A percentile compares a stretch with the other conserved stretches of the same genome.
These are phyloP conservation scores for Sipha flava DNA, from an alignment of 1,140 invertebrate genomes.

Conservation along the genomic window DNA sequence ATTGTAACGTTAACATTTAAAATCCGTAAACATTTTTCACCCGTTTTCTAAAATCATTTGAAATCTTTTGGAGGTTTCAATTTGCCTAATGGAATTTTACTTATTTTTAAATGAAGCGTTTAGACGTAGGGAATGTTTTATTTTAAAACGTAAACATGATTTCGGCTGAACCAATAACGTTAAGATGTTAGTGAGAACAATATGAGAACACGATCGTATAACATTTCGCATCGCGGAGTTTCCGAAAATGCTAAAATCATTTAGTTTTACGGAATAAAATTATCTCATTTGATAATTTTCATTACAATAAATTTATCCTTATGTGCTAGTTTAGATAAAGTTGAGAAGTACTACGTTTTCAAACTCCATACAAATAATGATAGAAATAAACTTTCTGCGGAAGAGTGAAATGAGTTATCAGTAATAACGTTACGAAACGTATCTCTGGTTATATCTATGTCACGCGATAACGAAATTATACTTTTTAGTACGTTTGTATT, in stretches of 20 bases:
- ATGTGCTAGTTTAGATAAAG: not conserved
- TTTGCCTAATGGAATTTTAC: constrained; percentile 12
- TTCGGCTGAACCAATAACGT: constrained; percentile 7
- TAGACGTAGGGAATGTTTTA: not conserved
- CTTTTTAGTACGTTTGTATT: constrained; percentile 2
- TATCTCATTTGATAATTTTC: constrained; percentile 6
- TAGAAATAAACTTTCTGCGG: constrained; percentile 14
- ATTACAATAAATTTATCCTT: not conserved
- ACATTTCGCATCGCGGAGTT: not conserved
- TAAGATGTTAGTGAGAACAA: not conserved
- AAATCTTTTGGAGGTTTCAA: not conserved
- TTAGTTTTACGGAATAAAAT: not conserved
- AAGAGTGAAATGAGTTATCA: constrained; percentile 24
- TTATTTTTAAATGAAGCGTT: not conserved
- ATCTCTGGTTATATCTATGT: not conserved
- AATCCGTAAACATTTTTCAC: not conserved
- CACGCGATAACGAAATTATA: not conserved
- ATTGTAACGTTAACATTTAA: not conserved
- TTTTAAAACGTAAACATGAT: not conserved
- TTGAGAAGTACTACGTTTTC: not conserved
- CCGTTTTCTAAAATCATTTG: not conserved
- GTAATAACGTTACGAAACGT: constrained; percentile 3
- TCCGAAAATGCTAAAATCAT: constrained; percentile 1
- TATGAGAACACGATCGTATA: not conserved
- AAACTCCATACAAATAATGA: constrained; percentile 13